Evolutionary conservation across 2,888 invertebrate species (phyloP).

Genomic region (Acanthosepion esculentum): DNA sequence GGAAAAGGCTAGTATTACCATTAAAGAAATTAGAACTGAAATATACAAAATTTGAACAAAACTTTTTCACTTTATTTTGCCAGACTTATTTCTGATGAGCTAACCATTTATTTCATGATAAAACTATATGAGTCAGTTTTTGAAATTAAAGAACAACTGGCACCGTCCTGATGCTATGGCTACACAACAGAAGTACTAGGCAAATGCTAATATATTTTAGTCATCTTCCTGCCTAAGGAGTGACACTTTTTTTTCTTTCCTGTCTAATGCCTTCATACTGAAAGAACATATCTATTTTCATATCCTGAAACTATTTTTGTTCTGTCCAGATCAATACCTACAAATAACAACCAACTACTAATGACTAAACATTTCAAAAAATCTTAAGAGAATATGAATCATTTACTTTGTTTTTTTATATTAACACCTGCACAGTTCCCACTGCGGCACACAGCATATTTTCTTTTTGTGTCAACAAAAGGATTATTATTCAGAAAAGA

Average conservation of each 20-base stretch:
- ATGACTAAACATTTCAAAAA: conserved; percentile 9
- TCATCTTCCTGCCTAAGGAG: background rate
- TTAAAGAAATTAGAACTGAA: no score
- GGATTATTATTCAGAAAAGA: no score
- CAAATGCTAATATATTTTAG: background rate
- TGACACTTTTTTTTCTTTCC: background rate
- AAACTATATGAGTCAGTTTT: no score
- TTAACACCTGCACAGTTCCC: background rate
- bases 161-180: no score
- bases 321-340: background rate
- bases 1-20: no score
- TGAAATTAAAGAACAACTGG: no score
- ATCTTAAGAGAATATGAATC: background rate
- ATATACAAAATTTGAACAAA: no score
- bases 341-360: background rate
- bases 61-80: no score
- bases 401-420: background rate
- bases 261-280: background rate
- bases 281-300: background rate
- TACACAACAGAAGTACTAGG: background rate
- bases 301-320: background rate
- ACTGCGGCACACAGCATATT: background rate
- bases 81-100: no score
- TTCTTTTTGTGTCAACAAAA: background rate
- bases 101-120: no score